phyloP scores from a whole-genome alignment of 2,888 invertebrate genomes.

The Dascillus cervinus region DNA sequence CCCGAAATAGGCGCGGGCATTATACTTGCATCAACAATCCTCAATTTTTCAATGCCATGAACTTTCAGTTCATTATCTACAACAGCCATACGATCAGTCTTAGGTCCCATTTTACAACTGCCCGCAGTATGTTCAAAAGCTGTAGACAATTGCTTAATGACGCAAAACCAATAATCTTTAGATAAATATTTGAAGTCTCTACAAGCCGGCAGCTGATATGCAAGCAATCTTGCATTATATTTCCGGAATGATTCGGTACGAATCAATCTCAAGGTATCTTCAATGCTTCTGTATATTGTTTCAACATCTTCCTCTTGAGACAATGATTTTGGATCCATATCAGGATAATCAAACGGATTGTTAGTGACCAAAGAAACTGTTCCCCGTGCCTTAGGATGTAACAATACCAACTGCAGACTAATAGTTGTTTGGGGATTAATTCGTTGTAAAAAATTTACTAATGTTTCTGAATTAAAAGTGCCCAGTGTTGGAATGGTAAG shows the following conservation, averaged over 20 bases:
- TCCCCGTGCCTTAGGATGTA: too few species aligned
- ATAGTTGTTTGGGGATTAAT: too few species aligned
- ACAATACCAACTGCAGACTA: too few species aligned
- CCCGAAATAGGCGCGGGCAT: slow-evolving; percentile 53
- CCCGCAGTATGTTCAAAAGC: slow-evolving; percentile 65
- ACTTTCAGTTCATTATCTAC: slow-evolving; percentile 58
- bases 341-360: too few species aligned
- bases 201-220: slow-evolving; percentile 52
- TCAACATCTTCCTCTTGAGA: too few species aligned
- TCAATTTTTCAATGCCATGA: slow-evolving; percentile 52
- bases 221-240: slow-evolving; percentile 50
- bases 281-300: too few species aligned
- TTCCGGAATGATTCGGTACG: slow-evolving; percentile 52
- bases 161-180: slow-evolving; percentile 59
- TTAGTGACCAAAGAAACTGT: too few species aligned
- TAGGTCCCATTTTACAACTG: slow-evolving; percentile 65
- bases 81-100: slow-evolving; percentile 53
- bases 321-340: too few species aligned
- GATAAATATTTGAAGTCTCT: slow-evolving; percentile 49
- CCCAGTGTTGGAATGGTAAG: too few species aligned
- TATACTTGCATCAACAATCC: slow-evolving; percentile 63
- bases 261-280: too few species aligned
- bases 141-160: slow-evolving; percentile 56
- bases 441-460: too few species aligned
- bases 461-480: too few species aligned